Base-by-base conservation (phyloP, 2,797 vertebrate species). In the Kryptopterus vitreolus region DNA sequence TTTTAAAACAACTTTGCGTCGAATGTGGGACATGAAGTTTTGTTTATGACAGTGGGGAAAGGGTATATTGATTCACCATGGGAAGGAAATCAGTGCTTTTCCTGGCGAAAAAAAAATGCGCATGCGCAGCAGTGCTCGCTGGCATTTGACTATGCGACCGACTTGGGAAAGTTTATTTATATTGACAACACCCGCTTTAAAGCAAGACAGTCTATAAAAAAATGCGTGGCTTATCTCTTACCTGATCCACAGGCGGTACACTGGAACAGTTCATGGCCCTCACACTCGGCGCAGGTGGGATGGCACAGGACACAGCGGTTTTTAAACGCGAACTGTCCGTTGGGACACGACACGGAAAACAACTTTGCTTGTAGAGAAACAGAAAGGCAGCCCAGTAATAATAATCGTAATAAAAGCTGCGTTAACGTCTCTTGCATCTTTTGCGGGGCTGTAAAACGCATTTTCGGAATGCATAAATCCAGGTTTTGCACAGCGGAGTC, bases 191-290 rank as follows among this genome's bases (percentile, higher is more conserved):
- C 13, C 2, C 29, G 38, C 2, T 46, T 29, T 29, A 12, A 8
- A 24, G n/a, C 0, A 46, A 12, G 15, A 20, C 2, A 16, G 58
- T 43, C 10, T 20, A 46, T 46, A 13, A 55, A 24, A 35, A 29
- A 50, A 7, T 3, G 7, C 7, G 0, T 33, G 13, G 33, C 2
- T 26, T 2, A 11, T 61, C 7, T 46, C 94, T 93, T 88, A 95
- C 94, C 92, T 72, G 94, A 89, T 88, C 91, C 94, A 90, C 94
- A 95, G 88, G 90, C 91, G 29, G 90, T 92, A 87, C 94, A 95
- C 72, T 95, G 88, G 85, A 92, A 95, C 24, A 94, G 92, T 90
- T 95, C 94, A 13, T 94, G 93, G 0, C 94, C 94, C 63, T 69
- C 83, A 88, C 94, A 95, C 90, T 93, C 93, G 1, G 91, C 85